A percentile compares a stretch with the other conserved stretches of the same genome.
phyloP scores from a whole-genome alignment of 1,140 invertebrate genomes.

The Maniola jurtina region DNA sequence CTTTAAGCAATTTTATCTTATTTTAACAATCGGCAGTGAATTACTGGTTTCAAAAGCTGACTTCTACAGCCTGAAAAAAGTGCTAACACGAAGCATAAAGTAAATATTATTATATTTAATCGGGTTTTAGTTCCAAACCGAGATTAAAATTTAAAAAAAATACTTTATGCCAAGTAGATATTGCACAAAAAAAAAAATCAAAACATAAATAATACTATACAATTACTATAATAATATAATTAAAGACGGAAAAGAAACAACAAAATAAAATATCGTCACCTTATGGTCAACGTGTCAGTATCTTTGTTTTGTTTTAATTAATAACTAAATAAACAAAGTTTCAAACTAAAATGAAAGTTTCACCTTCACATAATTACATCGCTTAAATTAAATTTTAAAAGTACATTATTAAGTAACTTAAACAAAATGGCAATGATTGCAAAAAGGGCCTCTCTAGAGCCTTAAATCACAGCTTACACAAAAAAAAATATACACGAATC shows the following conservation, averaged over 20 bases:
- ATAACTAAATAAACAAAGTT: background rate
- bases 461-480: slow-evolving; percentile 14
- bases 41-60: slow-evolving; percentile 58
- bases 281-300: background rate
- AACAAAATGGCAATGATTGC: slow-evolving; percentile 31
- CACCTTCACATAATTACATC: slow-evolving; percentile 12
- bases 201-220: slow-evolving; percentile 22
- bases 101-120: slow-evolving; percentile 16
- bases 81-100: slow-evolving; percentile 47
- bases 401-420: slow-evolving; percentile 30
- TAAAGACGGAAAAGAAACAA: slow-evolving; percentile 25
- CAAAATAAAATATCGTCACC: background rate
- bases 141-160: slow-evolving; percentile 11
- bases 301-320: slow-evolving; percentile 3
- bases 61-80: slow-evolving; percentile 34
- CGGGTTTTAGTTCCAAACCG: background rate
- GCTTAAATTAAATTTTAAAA: slow-evolving; percentile 19
- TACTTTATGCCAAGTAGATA: slow-evolving; percentile 46
- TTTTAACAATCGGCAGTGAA: slow-evolving; percentile 60
- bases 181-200: slow-evolving; percentile 36
- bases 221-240: slow-evolving; percentile 19
- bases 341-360: slow-evolving; percentile 21
- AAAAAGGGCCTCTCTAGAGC: slow-evolving; percentile 7
- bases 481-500: slow-evolving; percentile 1
- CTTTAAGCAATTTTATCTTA: slow-evolving; percentile 59